Percentiles rank a stretch among this genome's conserved stretches.
Evolutionary conservation across 64 coral and sea anemone species (phyloP).

Genomic region (Montipora cactus): DNA sequence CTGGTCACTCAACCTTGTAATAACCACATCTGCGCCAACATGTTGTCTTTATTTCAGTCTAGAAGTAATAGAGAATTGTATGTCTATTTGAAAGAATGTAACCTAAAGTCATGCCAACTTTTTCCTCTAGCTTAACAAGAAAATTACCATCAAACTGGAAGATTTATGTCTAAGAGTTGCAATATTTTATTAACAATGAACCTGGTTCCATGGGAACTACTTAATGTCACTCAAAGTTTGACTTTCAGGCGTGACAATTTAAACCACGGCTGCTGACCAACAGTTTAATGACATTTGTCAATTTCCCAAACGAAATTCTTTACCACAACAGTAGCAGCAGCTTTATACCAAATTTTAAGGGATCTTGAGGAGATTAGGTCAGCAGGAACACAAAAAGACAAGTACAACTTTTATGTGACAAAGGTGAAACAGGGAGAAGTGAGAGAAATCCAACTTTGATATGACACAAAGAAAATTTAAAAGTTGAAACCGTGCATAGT

Average conservation of each 20-base stretch:
- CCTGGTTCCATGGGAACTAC: background rate
- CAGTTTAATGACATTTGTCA: background rate
- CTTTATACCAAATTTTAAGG: too few relatives aligned
- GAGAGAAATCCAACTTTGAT: background rate
- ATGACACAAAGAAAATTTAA: background rate
- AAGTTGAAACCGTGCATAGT: background rate
- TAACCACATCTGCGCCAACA: background rate
- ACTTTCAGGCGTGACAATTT: background rate
- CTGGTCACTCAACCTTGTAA: background rate
- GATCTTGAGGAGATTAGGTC: too few relatives aligned
- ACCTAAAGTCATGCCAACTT: background rate
- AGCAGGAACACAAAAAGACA: too few relatives aligned
- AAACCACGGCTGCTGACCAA: background rate
- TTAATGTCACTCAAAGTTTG: background rate
- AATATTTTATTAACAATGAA: background rate
- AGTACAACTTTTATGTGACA: too few relatives aligned
- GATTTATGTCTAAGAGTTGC: background rate
- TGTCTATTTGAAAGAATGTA: background rate
- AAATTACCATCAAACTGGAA: conserved; percentile 2
- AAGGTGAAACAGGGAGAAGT: too few relatives aligned
- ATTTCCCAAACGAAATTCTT: background rate
- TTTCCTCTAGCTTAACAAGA: background rate
- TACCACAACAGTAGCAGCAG: too few relatives aligned
- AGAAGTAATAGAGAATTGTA: background rate
- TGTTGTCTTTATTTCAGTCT: conserved; percentile 9